Conservation (phyloP, 2,888 invertebrate genomes). For the Chromoteleia sp. region DNA sequence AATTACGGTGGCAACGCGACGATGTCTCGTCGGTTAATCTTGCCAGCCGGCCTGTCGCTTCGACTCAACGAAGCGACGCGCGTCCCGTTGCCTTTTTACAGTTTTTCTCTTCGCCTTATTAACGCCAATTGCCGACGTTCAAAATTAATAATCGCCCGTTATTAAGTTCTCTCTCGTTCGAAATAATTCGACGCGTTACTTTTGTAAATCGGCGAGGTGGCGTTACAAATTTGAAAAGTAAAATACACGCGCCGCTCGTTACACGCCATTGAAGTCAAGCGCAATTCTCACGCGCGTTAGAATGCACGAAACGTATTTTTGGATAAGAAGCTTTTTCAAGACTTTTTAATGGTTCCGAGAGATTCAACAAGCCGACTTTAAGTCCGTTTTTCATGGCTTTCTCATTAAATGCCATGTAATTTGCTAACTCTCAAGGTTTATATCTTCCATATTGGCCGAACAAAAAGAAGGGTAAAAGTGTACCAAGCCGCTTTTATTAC, state of each 20-base stretch:
- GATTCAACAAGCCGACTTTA: constrained; percentile 31
- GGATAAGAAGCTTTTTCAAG: constrained; percentile 50
- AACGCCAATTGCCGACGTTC: too few relatives aligned
- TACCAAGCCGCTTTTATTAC: constrained; percentile 28
- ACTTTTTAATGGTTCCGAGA: constrained; percentile 12
- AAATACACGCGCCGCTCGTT: too few relatives aligned
- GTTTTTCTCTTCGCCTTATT: constrained; percentile 2
- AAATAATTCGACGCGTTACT: too few relatives aligned
- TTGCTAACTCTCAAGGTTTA: constrained; percentile 40
- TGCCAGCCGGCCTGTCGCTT: constrained; percentile 32
- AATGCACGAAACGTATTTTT: constrained; percentile 27
- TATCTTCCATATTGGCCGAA: constrained; percentile 20
- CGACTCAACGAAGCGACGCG: constrained; percentile 13
- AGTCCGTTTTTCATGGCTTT: constrained; percentile 39
- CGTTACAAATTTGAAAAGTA: too few relatives aligned
- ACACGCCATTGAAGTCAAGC: neutral
- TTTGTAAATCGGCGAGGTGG: too few relatives aligned
- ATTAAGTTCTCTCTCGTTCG: too few relatives aligned
- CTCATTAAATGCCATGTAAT: constrained; percentile 57
- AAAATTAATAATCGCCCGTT: too few relatives aligned
- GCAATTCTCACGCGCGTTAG: constrained; percentile 21
- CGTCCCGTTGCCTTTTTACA: neutral
- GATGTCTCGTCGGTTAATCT: constrained; percentile 70
- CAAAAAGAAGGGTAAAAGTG: constrained; percentile 30
- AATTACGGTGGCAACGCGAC: constrained; percentile 77